A percentile compares a stretch with the other conserved stretches of the same genome.
Evolutionary conservation across 2,113 vertebrate species (phyloP).

Genomic region (Rattus rattus): DNA sequence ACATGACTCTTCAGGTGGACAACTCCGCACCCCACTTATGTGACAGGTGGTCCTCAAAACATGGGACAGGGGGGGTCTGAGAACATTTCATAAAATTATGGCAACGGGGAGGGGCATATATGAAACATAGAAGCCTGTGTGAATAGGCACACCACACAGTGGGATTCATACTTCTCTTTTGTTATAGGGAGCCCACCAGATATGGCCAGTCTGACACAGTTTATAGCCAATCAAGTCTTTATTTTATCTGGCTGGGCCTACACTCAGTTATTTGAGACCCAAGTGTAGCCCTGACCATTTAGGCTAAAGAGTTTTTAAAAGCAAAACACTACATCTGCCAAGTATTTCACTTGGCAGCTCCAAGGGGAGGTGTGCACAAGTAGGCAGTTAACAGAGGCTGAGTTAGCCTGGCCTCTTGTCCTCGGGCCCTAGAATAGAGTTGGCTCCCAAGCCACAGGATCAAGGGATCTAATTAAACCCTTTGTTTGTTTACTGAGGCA

Average conservation of each 20-base stretch:
- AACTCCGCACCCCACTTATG: not conserved
- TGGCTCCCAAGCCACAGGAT: not conserved
- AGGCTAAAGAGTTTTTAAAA: not conserved
- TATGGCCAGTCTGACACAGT: not conserved
- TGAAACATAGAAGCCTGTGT: no score
- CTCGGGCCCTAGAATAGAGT: not conserved
- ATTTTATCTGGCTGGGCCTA: not conserved
- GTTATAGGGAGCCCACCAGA: not conserved
- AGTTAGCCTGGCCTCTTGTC: not conserved
- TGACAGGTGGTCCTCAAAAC: not conserved
- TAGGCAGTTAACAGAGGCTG: not conserved
- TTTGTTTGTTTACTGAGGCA: not conserved
- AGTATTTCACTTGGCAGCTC: not conserved
- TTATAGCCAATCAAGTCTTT: not conserved
- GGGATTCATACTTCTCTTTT: not conserved
- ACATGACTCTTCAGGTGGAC: not conserved
- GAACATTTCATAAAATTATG: not conserved
- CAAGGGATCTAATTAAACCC: not conserved
- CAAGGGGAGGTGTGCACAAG: not conserved
- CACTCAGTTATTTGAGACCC: not conserved
- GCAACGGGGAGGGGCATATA: not conserved
- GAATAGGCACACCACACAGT: not conserved
- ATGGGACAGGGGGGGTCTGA: not conserved
- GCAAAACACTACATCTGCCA: not conserved
- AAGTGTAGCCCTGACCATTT: not conserved